Conservation (phyloP, 2,888 invertebrate species). For the Leptinotarsa rubiginosa region DNA sequence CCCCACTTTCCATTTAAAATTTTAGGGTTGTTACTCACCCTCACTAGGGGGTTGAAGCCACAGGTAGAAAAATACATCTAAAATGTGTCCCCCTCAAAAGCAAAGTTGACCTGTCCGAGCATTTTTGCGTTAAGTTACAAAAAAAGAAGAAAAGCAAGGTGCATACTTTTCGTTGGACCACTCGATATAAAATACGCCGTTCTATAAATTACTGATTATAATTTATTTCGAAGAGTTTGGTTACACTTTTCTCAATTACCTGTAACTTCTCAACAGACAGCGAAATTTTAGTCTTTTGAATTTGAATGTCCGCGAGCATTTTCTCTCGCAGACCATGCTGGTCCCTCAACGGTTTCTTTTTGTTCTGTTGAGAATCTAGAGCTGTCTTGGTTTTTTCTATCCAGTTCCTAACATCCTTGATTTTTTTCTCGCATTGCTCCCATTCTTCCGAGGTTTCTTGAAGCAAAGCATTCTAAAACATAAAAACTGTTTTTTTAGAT, state of each 20-base stretch:
- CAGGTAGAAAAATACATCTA: too few species aligned
- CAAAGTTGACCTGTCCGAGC: too few species aligned
- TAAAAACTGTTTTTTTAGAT: not conserved
- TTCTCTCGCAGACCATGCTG: constrained; percentile 89
- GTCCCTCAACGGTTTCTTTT: constrained; percentile 89
- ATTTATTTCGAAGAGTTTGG: not conserved
- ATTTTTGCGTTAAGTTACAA: too few species aligned
- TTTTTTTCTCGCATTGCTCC: constrained; percentile 95
- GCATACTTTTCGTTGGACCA: too few species aligned
- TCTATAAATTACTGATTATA: too few species aligned
- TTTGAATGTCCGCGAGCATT: constrained; percentile 85
- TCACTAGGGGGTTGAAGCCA: too few species aligned
- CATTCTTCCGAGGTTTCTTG: constrained; percentile 95
- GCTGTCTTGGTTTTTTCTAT: constrained; percentile 85
- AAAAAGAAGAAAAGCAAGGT: too few species aligned
- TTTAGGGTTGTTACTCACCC: too few species aligned
- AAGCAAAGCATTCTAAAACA: constrained; percentile 82
- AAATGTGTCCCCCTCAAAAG: too few species aligned
- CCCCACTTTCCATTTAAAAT: too few species aligned
- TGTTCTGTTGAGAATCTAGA: constrained; percentile 83
- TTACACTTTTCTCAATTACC: constrained; percentile 67
- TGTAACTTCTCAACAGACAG: constrained; percentile 92
- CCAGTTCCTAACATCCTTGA: constrained; percentile 90
- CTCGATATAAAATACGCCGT: too few species aligned
- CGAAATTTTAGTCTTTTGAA: constrained; percentile 89